phyloP scores from a whole-genome alignment of 92 coral and sea anemone genomes.

The Paragorgia papillata region DNA sequence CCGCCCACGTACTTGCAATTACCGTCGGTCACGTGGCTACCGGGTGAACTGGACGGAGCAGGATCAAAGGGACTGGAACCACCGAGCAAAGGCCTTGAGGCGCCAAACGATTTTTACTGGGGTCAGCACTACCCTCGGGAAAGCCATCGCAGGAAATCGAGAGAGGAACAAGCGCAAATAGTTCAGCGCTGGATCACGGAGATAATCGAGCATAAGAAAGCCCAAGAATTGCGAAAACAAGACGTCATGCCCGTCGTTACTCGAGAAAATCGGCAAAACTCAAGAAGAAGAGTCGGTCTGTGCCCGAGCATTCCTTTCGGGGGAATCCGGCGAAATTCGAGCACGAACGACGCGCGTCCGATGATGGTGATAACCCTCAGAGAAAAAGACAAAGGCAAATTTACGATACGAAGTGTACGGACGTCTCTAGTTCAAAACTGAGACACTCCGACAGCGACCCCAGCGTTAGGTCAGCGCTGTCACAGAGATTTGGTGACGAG shows the following conservation, averaged over 20 bases:
- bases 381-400: neutral
- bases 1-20: constrained; percentile 38
- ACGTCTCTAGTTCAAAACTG: neutral
- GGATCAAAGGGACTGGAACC: neutral
- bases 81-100: constrained; percentile 1
- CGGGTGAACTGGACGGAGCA: constrained; percentile 8
- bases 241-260: neutral
- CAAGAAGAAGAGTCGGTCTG: constrained; percentile 44
- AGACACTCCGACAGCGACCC: constrained; percentile 44
- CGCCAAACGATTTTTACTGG: constrained; percentile 4
- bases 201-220: constrained; percentile 35
- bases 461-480: constrained; percentile 2
- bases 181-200: constrained; percentile 42
- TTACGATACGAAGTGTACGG: neutral
- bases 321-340: constrained; percentile 5
- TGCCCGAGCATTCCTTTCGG: constrained; percentile 32
- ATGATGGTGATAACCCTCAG: neutral
- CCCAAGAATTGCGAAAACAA: constrained; percentile 20
- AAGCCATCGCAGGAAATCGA: constrained; percentile 16
- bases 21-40: constrained; percentile 39
- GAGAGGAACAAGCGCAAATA: constrained; percentile 40
- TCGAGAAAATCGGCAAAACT: constrained; percentile 16
- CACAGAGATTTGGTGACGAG: neutral
- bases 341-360: constrained; percentile 20
- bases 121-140: constrained; percentile 15